Evolutionary conservation across 2,888 invertebrate genomes (phyloP), one percentile per base, ranked within the genome.

Genomic region (Ornithoptera priamus): DNA sequence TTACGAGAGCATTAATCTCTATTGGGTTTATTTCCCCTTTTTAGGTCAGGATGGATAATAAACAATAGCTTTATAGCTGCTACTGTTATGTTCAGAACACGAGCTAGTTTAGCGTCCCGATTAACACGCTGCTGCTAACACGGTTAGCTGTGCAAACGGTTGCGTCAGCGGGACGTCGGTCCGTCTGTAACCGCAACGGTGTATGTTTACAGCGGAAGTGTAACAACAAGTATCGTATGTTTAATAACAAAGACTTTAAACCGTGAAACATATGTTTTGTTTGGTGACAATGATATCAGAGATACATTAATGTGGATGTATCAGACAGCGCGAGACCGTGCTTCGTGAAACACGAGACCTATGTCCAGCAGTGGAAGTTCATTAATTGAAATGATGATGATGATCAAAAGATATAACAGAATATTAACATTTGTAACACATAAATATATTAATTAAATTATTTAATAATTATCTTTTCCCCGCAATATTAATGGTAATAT

Each of bases 91-190:
- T n/a, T 53, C 6, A 7, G n/a, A 5, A 53, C 6, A n/a, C 53
- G 15, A 10, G 2, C 20, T 60, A 65, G 71, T 68, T 68, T 63
- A 65, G 53, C 59, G 62, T 17, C 12, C 42, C 62, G 58, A 61
- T 71, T 68, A 68, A 50, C 68, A 50, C 62, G 53, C 53, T 46
- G 15, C 65, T 62, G 70, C 66, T 67, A 72, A 72, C 68, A 63
- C 70, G 63, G 70, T 72, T 70, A 68, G 65, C 61, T 65, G 18
- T 50, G 53, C 18, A 50, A 30, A 17, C 36, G 60, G 59, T 71
- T 65, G 68, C 59, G 56, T 66, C 68, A 68, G 62, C 57, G 42
- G 46, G 63, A 53, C 24, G 30, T 36, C 57, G 18, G 59, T 62
- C 22, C 36, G 65, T 36, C 36, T 30, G 24, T 10, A 50, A 50